These are phyloP conservation scores for Scelioninae gen. 1 DNA, from an alignment of 2,888 invertebrate species.

Conservation along the genomic window DNA sequence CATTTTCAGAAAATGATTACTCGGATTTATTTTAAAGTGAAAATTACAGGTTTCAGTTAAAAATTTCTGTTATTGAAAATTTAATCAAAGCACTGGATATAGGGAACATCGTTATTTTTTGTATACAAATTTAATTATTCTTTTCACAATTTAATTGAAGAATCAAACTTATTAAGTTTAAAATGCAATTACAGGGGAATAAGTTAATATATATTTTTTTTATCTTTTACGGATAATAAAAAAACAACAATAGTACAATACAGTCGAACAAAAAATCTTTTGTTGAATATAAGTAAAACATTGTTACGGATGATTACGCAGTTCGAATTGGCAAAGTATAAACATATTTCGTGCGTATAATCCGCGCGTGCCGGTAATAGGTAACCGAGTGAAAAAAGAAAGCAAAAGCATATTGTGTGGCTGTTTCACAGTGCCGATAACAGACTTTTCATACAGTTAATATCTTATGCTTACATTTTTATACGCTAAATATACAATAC, in stretches of 20 bases:
- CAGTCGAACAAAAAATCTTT: constrained; percentile 7
- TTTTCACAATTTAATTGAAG: too few relatives aligned
- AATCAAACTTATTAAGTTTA: too few relatives aligned
- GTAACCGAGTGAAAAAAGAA: constrained; percentile 48
- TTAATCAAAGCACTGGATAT: too few relatives aligned
- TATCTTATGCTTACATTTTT: constrained; percentile 21
- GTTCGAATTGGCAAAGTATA: constrained; percentile 27
- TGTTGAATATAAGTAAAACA: constrained; percentile 26
- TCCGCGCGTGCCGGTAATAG: constrained; percentile 61
- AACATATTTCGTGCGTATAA: constrained; percentile 61
- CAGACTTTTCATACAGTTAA: constrained; percentile 35
- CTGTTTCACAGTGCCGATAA: constrained; percentile 44
- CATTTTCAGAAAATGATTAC: too few relatives aligned
- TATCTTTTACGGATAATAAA: too few relatives aligned
- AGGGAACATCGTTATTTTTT: too few relatives aligned
- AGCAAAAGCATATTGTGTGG: constrained; percentile 40
- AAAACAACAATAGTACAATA: neutral
- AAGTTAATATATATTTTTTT: too few relatives aligned
- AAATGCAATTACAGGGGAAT: too few relatives aligned
- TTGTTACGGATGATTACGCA: constrained; percentile 43
- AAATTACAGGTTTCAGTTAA: too few relatives aligned
- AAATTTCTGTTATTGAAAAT: too few relatives aligned
- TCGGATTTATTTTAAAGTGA: too few relatives aligned
- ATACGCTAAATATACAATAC: constrained; percentile 13
- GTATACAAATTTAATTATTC: too few relatives aligned